phyloP scores from a whole-genome alignment of 2,113 vertebrate genomes.

The Nothoprocta pentlandii region DNA sequence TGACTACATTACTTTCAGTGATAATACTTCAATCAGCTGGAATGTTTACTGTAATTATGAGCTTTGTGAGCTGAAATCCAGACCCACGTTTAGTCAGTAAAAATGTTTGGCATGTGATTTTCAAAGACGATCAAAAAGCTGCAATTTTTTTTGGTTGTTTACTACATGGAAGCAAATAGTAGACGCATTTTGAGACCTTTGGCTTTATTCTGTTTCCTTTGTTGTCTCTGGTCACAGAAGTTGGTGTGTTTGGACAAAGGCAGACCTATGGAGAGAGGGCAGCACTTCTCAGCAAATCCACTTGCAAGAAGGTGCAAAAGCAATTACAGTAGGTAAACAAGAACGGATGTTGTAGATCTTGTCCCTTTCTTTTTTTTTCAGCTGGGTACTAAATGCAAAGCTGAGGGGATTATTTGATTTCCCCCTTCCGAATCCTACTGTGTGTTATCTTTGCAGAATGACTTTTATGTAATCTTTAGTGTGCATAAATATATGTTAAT shows the following conservation, averaged over 20 bases:
- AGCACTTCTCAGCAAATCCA: conserved; percentile 32
- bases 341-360: conserved; percentile 47
- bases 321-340: conserved; percentile 66
- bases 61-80: background rate
- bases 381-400: conserved; percentile 33
- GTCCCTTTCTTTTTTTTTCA: conserved; percentile 7
- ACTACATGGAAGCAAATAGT: background rate
- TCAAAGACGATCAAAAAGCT: background rate
- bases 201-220: background rate
- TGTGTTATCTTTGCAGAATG: conserved; percentile 35
- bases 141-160: background rate
- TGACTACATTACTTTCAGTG: background rate
- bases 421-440: conserved; percentile 34
- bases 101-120: background rate
- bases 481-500: conserved; percentile 71
- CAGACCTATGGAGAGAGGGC: background rate
- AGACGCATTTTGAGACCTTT: background rate
- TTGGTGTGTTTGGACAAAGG: background rate
- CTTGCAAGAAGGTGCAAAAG: conserved; percentile 39
- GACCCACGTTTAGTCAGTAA: background rate
- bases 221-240: background rate
- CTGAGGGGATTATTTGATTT: conserved; percentile 51
- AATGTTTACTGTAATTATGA: conserved; percentile 1
- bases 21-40: background rate
- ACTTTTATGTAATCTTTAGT: conserved; percentile 66